A percentile compares a stretch with the other conserved stretches of the same genome.
phyloP scores from a whole-genome alignment of 1,140 invertebrate species.

The Neodiprion fabricii region DNA sequence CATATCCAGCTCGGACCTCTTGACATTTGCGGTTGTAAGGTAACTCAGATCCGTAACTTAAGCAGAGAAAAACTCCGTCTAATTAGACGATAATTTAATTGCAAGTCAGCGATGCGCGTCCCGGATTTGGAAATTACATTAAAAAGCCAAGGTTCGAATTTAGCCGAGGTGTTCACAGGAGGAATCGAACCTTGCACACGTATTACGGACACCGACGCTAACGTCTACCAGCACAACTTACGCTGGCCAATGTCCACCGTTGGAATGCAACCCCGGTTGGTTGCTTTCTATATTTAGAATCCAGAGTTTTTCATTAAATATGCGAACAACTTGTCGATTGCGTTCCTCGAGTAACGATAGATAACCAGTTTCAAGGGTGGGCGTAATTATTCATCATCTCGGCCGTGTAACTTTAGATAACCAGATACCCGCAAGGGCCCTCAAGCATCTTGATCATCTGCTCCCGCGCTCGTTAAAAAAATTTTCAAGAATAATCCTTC shows the following conservation, averaged over 20 bases:
- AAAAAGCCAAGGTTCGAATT: no score
- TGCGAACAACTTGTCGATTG: constrained; percentile 29
- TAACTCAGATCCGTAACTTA: no score
- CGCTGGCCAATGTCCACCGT: constrained; percentile 34
- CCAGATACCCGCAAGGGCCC: background rate
- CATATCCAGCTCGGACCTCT: no score
- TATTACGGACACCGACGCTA: no score
- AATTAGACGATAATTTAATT: no score
- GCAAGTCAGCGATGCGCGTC: no score
- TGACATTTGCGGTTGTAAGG: no score
- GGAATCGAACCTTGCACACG: no score
- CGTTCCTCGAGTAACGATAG: background rate
- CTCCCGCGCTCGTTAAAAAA: constrained; percentile 8
- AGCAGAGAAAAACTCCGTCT: no score
- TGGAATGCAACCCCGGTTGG: constrained; percentile 36
- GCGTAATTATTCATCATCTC: background rate
- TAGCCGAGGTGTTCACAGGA: no score
- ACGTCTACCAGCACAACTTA: background rate
- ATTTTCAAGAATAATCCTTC: background rate
- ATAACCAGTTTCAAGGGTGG: background rate
- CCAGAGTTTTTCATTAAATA: constrained; percentile 40
- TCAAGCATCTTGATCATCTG: background rate
- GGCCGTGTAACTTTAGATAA: background rate
- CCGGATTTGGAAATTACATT: no score
- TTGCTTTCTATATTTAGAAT: constrained; percentile 45